Evolutionary conservation across 2,797 vertebrate species (phyloP).

Genomic region (Arctocebus calabarensis): DNA sequence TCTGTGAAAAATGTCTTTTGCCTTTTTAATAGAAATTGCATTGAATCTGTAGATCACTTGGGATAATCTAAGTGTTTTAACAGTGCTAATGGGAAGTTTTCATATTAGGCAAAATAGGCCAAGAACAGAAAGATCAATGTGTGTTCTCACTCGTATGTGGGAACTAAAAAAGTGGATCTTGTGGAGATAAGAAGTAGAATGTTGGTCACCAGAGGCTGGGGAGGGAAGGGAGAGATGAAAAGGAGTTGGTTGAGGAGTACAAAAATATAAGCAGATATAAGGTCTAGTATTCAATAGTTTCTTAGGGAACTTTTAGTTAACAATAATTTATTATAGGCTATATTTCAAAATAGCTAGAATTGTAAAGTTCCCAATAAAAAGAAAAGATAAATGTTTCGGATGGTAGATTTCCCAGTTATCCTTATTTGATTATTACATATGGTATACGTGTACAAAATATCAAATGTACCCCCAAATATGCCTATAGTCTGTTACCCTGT

Average conservation of each 20-base stretch:
- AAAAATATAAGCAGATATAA: not conserved
- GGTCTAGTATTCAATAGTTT: too few species aligned
- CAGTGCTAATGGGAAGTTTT: not conserved
- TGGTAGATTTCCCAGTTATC: not conserved
- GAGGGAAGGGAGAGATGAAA: too few species aligned
- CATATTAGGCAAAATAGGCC: not conserved
- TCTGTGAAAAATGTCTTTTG: not conserved
- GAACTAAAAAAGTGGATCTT: not conserved
- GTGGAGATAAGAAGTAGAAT: not conserved
- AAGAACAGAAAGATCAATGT: not conserved
- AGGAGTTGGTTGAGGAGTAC: not conserved
- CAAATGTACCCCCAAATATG: not conserved
- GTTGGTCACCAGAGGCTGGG: not conserved
- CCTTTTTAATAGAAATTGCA: not conserved
- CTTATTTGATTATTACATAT: not conserved
- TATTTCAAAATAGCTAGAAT: too few species aligned
- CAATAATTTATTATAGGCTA: too few species aligned
- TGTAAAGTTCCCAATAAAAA: not conserved
- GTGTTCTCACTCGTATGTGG: not conserved
- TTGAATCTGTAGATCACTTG: not conserved
- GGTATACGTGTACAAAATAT: not conserved
- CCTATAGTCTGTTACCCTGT: not conserved
- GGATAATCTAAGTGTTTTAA: not conserved
- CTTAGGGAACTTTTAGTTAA: too few species aligned
- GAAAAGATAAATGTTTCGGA: not conserved